Evolutionary conservation across 1,140 invertebrate species (phyloP), one percentile per base, ranked within the genome.

Genomic region (Drosophila sturtevanti): DNA sequence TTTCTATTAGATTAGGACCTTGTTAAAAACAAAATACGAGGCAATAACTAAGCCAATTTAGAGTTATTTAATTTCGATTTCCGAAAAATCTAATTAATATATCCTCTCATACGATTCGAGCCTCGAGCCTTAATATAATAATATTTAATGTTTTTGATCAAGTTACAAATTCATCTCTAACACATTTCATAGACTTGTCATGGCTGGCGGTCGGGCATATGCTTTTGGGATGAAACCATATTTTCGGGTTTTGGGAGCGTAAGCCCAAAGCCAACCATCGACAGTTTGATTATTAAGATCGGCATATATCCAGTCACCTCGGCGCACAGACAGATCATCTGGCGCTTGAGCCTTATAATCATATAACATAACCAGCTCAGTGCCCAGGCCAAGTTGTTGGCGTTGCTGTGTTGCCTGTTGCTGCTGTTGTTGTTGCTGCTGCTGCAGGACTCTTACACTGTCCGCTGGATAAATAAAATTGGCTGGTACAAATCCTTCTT

Each of bases 221-320:
- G 97, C 96, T 92, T 98, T 98, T 10, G 98, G 98, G 81, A 99
- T 98, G 92, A 98, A 98, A 11, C 98, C 98, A 90, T 98, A 98
- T 93, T 98, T 97, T 24, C 97, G 93, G 10, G 96, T 96, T 92
- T 98, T 98, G 0, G 97, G 97, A 9, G 97, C 97, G 92, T 97
- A 98, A 0, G 97, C 97, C 98, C 98, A 99, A 27, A 98, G 92
- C 97, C 97, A 98, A 10, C 97, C 97, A 89, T 98, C 97, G 0
- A 98, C 97, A 0, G 96, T 98, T 93, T 98, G 97, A 93, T 98
- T 97, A 69, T 95, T 96, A 35, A 98, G 93, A 93, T 98, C 97
- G 0, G 97, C 97, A 92, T 98, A 98, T 64, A 98, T 97, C 97
- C 97, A 98, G 79, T 99, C 97, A 0, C 97, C 97, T 55, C 97